These are phyloP conservation scores for Clarias pachynema DNA, from an alignment of 2,797 vertebrate species.

Conservation along the genomic window DNA sequence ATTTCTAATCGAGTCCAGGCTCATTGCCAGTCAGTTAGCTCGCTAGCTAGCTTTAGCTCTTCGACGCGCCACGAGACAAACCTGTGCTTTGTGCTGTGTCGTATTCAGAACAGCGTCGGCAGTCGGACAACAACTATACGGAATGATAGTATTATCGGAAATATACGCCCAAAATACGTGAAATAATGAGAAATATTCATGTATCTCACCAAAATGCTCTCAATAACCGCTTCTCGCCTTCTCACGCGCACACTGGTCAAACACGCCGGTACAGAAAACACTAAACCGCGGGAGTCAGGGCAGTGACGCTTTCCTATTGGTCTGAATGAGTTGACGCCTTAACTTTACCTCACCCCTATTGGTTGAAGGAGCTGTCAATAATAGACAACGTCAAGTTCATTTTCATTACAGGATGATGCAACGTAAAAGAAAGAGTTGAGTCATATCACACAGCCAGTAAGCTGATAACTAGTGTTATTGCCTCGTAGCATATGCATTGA, in stretches of 20 bases:
- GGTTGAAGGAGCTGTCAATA: constrained; percentile 63
- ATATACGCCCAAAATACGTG: background rate
- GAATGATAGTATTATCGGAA: background rate
- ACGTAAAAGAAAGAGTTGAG: constrained; percentile 58
- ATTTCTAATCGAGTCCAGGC: background rate
- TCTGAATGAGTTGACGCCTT: rapidly evolving
- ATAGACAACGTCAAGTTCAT: constrained; percentile 45
- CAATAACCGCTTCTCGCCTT: constrained; percentile 41
- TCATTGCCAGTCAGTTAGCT: background rate
- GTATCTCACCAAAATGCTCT: constrained; percentile 68
- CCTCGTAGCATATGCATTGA: background rate
- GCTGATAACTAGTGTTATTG: background rate
- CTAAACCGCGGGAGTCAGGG: too few relatives aligned
- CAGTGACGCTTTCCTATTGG: constrained; percentile 61
- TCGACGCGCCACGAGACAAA: background rate
- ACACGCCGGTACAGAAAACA: constrained; percentile 63
- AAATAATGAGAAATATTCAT: background rate
- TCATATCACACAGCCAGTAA: constrained; percentile 3
- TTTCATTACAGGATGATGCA: constrained; percentile 75
- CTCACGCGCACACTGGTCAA: constrained; percentile 41
- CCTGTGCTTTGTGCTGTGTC: background rate
- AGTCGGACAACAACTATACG: background rate
- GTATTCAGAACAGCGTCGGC: background rate
- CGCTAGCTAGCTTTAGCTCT: background rate
- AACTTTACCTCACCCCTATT: constrained; percentile 50